Evolutionary conservation across 1,140 invertebrate genomes (phyloP).

Genomic region (Leptopilina boulardi): DNA sequence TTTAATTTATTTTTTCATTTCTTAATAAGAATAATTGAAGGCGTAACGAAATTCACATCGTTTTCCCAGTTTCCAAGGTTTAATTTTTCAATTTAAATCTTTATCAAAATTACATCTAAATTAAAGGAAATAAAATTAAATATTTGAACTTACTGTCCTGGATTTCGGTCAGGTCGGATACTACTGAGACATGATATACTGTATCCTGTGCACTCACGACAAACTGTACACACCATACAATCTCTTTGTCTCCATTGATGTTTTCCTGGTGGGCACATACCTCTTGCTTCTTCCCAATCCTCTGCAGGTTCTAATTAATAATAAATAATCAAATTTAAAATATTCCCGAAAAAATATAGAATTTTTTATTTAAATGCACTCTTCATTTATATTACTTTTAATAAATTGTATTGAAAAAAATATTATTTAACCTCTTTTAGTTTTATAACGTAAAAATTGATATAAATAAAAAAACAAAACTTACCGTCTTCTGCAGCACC

Average conservation of each 20-base stretch:
- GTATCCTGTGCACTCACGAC: conserved; percentile 96
- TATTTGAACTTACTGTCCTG: conserved; percentile 86
- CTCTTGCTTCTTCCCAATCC: conserved; percentile 80
- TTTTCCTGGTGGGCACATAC: conserved; percentile 82
- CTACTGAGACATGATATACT: conserved; percentile 89
- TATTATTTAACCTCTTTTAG: too few relatives aligned
- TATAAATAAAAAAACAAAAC: conserved; percentile 17
- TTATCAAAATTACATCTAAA: too few relatives aligned
- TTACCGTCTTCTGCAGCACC: conserved; percentile 70
- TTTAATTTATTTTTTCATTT: too few relatives aligned
- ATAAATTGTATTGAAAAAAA: too few relatives aligned
- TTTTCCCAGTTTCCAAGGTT: too few relatives aligned
- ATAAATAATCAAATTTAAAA: conserved; percentile 47
- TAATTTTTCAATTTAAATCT: too few relatives aligned
- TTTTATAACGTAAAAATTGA: too few relatives aligned
- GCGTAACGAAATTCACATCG: too few relatives aligned
- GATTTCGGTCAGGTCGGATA: conserved; percentile 86
- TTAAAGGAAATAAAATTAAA: conserved; percentile 31
- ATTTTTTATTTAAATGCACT: too few relatives aligned
- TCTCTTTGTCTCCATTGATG: conserved; percentile 89
- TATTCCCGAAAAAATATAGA: conserved; percentile 38
- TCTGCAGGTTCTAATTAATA: conserved; percentile 66
- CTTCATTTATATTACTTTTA: too few relatives aligned
- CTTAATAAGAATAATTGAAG: too few relatives aligned
- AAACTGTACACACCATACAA: conserved; percentile 93